Conservation (phyloP, 2,888 invertebrate species). For the Metellina segmentata region DNA sequence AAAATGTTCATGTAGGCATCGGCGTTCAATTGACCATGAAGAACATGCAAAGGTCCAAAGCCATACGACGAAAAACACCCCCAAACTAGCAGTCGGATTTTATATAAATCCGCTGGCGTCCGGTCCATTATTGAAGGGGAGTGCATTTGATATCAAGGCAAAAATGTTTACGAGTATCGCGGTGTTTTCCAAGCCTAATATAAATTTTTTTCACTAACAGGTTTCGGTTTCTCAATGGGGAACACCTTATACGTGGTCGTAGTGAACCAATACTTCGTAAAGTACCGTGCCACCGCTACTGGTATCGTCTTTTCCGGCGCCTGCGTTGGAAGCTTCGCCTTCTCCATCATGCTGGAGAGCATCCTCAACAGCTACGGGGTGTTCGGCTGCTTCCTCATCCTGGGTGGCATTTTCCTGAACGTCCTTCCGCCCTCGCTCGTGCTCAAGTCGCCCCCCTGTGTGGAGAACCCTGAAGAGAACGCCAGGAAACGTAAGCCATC, state of each 20-base stretch:
- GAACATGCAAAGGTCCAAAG: too few relatives aligned
- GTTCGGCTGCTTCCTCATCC: constrained; percentile 53
- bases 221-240: constrained; percentile 52
- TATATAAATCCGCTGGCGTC: too few relatives aligned
- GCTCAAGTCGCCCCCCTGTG: constrained; percentile 54
- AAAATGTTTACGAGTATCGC: too few relatives aligned
- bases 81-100: too few relatives aligned
- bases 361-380: constrained; percentile 51
- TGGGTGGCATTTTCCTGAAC: constrained; percentile 58
- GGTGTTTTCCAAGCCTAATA: too few relatives aligned
- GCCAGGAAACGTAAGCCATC: constrained; percentile 52
- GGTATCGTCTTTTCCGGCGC: constrained; percentile 68
- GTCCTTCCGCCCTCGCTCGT: constrained; percentile 57
- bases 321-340: constrained; percentile 48
- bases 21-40: too few relatives aligned
- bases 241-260: constrained; percentile 64
- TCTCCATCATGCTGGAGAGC: constrained; percentile 53
- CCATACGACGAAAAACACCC: too few relatives aligned
- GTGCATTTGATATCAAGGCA: too few relatives aligned
- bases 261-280: constrained; percentile 66
- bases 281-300: constrained; percentile 61
- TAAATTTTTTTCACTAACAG: background rate
- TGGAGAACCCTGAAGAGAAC: constrained; percentile 49
- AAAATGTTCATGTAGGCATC: too few relatives aligned
- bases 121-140: too few relatives aligned